Evolutionary conservation across 1,140 invertebrate species (phyloP).

Genomic region (Adoxophyes honmai): DNA sequence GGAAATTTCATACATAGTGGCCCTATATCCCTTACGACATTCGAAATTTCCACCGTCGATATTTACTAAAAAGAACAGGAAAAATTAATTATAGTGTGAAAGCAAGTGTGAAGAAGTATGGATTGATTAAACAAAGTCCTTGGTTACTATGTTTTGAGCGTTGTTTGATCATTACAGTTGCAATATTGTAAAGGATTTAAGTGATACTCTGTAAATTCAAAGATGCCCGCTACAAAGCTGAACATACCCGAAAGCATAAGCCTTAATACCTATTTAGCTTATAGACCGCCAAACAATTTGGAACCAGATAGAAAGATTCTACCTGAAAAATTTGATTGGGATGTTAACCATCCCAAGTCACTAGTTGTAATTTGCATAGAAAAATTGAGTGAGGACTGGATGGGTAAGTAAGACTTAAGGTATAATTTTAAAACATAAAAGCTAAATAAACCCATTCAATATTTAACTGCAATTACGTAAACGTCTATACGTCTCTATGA

Average conservation of each 20-base stretch:
- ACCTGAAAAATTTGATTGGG: constrained; percentile 65
- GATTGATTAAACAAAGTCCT: too few relatives aligned
- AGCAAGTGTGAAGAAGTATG: too few relatives aligned
- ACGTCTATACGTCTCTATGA: too few relatives aligned
- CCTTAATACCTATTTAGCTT: constrained; percentile 53
- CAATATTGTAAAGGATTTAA: constrained; percentile 10
- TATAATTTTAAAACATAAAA: too few relatives aligned
- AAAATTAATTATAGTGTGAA: too few relatives aligned
- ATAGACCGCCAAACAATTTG: constrained; percentile 40
- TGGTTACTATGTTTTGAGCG: neutral
- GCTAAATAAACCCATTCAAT: too few relatives aligned
- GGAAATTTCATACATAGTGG: too few relatives aligned
- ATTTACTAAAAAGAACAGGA: too few relatives aligned
- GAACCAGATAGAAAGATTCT: constrained; percentile 49
- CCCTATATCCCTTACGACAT: too few relatives aligned
- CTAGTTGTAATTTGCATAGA: constrained; percentile 60
- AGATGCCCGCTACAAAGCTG: constrained; percentile 28
- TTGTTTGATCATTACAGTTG: constrained; percentile 15
- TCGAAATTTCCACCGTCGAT: too few relatives aligned
- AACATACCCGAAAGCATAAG: constrained; percentile 51
- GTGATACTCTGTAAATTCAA: constrained; percentile 11
- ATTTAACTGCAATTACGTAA: too few relatives aligned
- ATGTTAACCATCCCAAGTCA: constrained; percentile 52
- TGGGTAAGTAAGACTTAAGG: too few relatives aligned
- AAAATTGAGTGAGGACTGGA: constrained; percentile 64